Base-by-base conservation (phyloP, 2,797 vertebrate genomes). In the Neopelma chrysocephalum region DNA sequence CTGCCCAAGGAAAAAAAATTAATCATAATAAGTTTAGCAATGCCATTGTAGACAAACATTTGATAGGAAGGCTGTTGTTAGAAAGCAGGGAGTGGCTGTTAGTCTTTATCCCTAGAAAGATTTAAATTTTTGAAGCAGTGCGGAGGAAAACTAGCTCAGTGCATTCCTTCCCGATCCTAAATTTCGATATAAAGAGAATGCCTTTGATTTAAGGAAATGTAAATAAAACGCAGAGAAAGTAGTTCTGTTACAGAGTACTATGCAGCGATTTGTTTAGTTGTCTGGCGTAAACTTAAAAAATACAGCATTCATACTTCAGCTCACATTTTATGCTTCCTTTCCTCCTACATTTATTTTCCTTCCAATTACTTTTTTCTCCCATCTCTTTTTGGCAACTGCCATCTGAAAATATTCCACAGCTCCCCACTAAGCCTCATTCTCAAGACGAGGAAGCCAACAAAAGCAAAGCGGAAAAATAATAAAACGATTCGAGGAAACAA, bases 1-100 rank as follows among this genome's bases (percentile, higher is more conserved):
- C 69, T 54, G 87, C 91, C 79, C 91, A 83, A 91, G 94, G 94
- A 94, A 93, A 96, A 96, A 94, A 93, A 95, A 79, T 89, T 73
- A 85, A 64, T 88, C 87, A 92, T 91, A 85, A 36, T 45, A 82
- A 87, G 69, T 94, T 93, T 80, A 96, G 80, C 91, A 91, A 83
- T 75, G 32, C 57, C 42, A 31, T 40, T 83, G 82, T 58, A 81
- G 84, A 61, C 53, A 89, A 96, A 92, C 60, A 88, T 86, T 93
- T 85, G 69, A 86, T 92, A 85, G 72, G 54, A 81, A 92, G 11
- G 22, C 31, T 85, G 79, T 93, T 96, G 80, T 56, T 96, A 95
- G 94, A 97, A 96, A 94, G 92, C 89, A 50, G 92, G 94, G 91
- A 93, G 94, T 94, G 91, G 89, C 65, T 83, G 34, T 60, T 77